Base-by-base conservation (phyloP, 2,113 vertebrate genomes). In the Actenoides lindsayi region DNA sequence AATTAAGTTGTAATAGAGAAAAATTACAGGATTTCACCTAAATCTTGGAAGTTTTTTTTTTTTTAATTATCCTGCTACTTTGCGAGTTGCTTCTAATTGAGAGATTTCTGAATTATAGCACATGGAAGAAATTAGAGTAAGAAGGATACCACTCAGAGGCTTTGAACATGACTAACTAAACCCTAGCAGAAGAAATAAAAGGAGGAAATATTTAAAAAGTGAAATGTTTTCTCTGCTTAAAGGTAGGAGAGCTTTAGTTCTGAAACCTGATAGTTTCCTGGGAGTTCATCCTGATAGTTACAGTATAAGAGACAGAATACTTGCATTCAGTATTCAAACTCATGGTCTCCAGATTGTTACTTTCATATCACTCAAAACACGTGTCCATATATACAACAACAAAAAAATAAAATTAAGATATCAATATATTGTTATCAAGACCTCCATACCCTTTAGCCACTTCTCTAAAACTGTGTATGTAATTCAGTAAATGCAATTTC, bases 1-100 rank as follows among this genome's bases (percentile, higher is more conserved):
- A 77, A 62, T 16, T 7, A 92, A 74, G 20, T 18, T 56, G 54
- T 65, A 93, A 80, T 25, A 60, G 39, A 94, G 67, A 93, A 92
- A 91, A 80, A 86, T 18, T 5, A 70, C 2, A 50, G 4, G 6
- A 83, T 85, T 80, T 81, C 41, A 87, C 5, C 10, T 21, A 73
- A 83, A 42, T 69, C 35, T 79, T 42, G 20, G 19, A 91, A 78
- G 16, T 2, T 41, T 6, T 53, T 56, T 8, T 39, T 53, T 24
- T 42, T 37, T 59, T 74, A 46, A 46, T 83, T 20, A 54, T 50
- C 11, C 19, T 46, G 48, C 31, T 19, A 23, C 2, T 37, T 93
- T 75, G 25, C 71, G 37, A 42, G 3, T 68, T 84, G 19, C 1
- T 87, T 3, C 23, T 35, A 48, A 53, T 19, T 23, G 35, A 87